Conservation (phyloP, 2,888 invertebrate species). For the Conus canariensis region DNA sequence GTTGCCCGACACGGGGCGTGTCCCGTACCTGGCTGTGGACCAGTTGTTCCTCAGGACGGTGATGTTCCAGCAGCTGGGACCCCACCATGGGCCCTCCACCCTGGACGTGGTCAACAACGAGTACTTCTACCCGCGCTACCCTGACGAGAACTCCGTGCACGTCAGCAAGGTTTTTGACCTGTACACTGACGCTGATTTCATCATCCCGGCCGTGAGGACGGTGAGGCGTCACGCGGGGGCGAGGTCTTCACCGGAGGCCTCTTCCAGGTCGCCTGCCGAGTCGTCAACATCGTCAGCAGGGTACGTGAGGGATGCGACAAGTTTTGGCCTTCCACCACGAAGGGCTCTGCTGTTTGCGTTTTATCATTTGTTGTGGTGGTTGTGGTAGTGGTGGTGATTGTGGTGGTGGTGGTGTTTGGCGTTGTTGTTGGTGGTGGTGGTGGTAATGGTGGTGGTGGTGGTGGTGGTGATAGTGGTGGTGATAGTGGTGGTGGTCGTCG, state of each 20-base stretch:
- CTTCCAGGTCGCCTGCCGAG: background rate
- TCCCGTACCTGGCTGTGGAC: background rate
- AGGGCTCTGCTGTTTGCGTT: no score
- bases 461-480: no score
- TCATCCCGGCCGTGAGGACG: constrained; percentile 11
- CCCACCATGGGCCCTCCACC: background rate
- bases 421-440: no score
- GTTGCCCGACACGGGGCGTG: background rate
- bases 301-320: background rate
- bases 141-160: background rate
- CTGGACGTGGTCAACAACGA: constrained; percentile 4
- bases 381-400: no score
- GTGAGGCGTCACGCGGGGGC: background rate
- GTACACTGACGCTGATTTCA: background rate
- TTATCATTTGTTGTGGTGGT: no score
- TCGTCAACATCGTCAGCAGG: background rate
- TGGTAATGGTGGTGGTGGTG: no score
- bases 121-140: constrained; percentile 27
- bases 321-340: background rate
- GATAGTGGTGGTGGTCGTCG: no score
- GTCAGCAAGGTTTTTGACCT: background rate
- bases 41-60: background rate
- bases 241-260: background rate
- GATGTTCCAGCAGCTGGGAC: background rate
- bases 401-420: no score